These are phyloP conservation scores for Mergus octosetaceus DNA, from an alignment of 2,797 vertebrate genomes.

Conservation along the genomic window DNA sequence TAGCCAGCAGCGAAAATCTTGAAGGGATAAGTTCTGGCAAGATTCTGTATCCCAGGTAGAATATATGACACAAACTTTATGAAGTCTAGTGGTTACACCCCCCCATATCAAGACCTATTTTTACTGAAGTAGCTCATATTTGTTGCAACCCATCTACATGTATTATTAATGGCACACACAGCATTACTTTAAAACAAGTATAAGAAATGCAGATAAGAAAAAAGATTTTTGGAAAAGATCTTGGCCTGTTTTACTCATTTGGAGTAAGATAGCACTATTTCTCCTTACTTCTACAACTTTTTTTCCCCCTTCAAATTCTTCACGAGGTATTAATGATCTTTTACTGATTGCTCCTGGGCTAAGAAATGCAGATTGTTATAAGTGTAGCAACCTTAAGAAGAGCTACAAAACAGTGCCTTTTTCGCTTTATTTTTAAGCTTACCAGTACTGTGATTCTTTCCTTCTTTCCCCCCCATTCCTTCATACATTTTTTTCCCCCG, in stretches of 20 bases:
- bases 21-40: neutral
- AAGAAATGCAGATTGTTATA: neutral
- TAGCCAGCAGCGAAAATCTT: neutral
- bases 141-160: neutral
- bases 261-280: neutral
- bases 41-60: neutral
- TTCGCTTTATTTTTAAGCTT: neutral
- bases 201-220: neutral
- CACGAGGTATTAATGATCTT: neutral
- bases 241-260: neutral
- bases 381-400: neutral
- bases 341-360: neutral
- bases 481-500: neutral
- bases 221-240: neutral
- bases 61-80: neutral
- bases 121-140: neutral
- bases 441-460: neutral
- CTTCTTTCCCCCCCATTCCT: no score
- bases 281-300: neutral
- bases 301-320: neutral
- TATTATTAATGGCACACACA: neutral
- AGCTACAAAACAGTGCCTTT: neutral
- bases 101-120: neutral
- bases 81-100: neutral
- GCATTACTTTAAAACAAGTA: neutral